A percentile compares a stretch with the other conserved stretches of the same genome.
These are phyloP conservation scores for Jacana jacana DNA, from an alignment of 2,113 vertebrate genomes.

Conservation along the genomic window DNA sequence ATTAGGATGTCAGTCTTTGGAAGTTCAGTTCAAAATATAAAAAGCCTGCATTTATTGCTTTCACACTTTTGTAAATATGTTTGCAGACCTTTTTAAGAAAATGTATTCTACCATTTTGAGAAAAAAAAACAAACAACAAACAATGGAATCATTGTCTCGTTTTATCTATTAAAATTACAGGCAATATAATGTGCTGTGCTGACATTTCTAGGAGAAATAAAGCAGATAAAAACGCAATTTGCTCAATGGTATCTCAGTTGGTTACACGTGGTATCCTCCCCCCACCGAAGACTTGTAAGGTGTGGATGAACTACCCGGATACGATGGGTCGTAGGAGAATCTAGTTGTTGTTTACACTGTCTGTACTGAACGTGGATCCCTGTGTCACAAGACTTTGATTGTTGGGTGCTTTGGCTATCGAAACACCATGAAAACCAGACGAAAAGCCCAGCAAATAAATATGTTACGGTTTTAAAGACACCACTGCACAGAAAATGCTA, in stretches of 20 bases:
- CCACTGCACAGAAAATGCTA: background rate
- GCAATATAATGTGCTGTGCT: slow-evolving; percentile 61
- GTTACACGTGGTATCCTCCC: background rate
- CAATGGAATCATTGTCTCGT: slow-evolving; percentile 45
- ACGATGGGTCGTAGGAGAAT: background rate
- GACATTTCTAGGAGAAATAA: slow-evolving; percentile 65
- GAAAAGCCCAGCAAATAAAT: background rate
- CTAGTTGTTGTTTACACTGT: background rate
- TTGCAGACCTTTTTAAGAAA: slow-evolving; percentile 60
- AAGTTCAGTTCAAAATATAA: slow-evolving; percentile 33
- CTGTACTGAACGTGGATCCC: background rate
- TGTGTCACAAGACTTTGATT: background rate
- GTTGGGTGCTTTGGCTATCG: background rate
- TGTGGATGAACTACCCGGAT: background rate
- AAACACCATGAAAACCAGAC: background rate
- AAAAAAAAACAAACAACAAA: background rate
- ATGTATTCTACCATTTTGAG: slow-evolving; percentile 56
- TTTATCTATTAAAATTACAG: slow-evolving; percentile 56
- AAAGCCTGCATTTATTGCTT: slow-evolving; percentile 42
- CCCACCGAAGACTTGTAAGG: background rate
- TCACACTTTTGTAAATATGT: slow-evolving; percentile 65
- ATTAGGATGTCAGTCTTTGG: slow-evolving; percentile 28
- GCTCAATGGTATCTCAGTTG: slow-evolving; percentile 55
- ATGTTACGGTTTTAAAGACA: slow-evolving; percentile 31
- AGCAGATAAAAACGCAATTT: background rate